Conservation (phyloP, 2,888 invertebrate genomes). For the Sinhomidia bicolor region DNA sequence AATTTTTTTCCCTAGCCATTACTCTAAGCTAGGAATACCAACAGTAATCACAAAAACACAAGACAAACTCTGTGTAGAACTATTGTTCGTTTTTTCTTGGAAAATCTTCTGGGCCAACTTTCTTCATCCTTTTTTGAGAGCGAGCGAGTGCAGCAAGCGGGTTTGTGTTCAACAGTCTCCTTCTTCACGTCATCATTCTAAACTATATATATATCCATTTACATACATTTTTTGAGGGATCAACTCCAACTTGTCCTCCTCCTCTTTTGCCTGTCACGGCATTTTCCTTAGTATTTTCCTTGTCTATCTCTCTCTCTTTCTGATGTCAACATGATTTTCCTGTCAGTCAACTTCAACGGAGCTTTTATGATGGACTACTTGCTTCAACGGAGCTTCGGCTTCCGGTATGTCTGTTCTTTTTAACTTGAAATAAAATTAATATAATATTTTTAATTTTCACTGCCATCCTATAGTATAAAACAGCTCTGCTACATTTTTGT, state of each 20-base stretch:
- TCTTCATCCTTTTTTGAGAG: not conserved
- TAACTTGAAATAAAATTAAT: not conserved
- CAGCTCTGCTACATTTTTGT: too few relatives aligned
- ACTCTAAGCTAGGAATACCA: too few relatives aligned
- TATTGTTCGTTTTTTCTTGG: not conserved
- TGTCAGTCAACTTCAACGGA: constrained; percentile 39
- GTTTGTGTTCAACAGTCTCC: not conserved
- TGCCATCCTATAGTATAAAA: too few relatives aligned
- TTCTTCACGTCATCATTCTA: not conserved
- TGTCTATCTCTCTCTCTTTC: too few relatives aligned
- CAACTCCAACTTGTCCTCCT: not conserved
- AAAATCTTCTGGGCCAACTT: not conserved
- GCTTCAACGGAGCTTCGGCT: constrained; percentile 52
- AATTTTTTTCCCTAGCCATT: too few relatives aligned
- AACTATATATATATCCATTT: too few relatives aligned
- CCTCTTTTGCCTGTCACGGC: not conserved
- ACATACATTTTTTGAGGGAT: too few relatives aligned
- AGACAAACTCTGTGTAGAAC: not conserved
- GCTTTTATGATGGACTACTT: constrained; percentile 27
- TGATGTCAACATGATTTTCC: constrained; percentile 16
- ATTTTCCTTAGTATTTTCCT: not conserved
- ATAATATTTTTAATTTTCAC: too few relatives aligned
- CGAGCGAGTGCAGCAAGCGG: too few relatives aligned
- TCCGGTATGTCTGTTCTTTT: constrained; percentile 44
- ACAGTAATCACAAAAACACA: not conserved